Base-by-base conservation (phyloP, 2,113 vertebrate species). In the Pteronura brasiliensis region DNA sequence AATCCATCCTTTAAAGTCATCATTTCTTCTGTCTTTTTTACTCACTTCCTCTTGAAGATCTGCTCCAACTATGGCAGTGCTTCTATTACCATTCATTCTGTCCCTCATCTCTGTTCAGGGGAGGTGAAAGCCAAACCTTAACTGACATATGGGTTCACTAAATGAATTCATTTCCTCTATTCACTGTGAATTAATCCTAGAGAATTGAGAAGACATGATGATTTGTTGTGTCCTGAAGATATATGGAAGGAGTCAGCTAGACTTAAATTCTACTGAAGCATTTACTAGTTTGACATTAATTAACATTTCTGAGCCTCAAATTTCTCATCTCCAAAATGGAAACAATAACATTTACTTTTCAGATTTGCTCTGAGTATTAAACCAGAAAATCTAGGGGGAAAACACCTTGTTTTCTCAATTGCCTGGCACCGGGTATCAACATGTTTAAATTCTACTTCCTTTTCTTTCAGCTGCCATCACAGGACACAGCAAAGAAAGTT, bases 331-430 rank as follows among this genome's bases (percentile, higher is more conserved):
- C 3, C 15, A 88, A 95, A 84, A 63, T 84, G 42, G 59, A 96
- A 91, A 82, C n/a, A 93, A 72, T 85, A 76, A 39, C 80, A 83
- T 79, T 93, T 81, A 52, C 7, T 95, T 89, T 83, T 69, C 29
- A 67, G 27, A 77, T 91, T 89, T 95, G 12, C 44, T 85, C 27
- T 82, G 76, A 94, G 4, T 39, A 95, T 87, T 93, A 94, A 97
- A 65, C 27, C 34, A 88, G 77, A 92, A 88, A 88, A 61, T 94
- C 71, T 74, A 59, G 42, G 42, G 42, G 57, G 31, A 92, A 87
- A 88, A 11, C 14, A 88, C 39, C 23, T 80, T 84, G 61, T 2
- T 59, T 76, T 63, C 21, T 63, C 49, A 94, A 80, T 20, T 79
- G 7, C n/a, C 29, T 88, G 23, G 7, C 69, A 74, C 77, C 57